Evolutionary conservation across 2,888 invertebrate genomes (phyloP), one percentile per base, ranked within the genome.

Genomic region (Melinaea menophilus): DNA sequence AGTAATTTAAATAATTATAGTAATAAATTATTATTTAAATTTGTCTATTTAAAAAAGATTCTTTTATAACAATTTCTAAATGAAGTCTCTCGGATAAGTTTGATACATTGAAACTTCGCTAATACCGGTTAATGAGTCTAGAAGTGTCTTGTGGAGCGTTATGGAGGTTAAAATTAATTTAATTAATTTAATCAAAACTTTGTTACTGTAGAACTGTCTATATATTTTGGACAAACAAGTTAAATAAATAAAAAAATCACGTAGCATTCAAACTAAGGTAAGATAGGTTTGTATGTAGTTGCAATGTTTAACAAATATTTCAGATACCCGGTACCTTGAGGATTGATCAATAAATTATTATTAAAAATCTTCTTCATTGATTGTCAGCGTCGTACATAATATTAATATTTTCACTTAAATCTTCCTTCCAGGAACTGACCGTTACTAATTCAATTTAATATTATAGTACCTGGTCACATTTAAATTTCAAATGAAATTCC

Each of bases 141-240:
- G n/a, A 22, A 22, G 22, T 22, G 22, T 22, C 22, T 22, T 22
- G 22, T n/a, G 48, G 13, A 48, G 13, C 13, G 48, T 48, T 22
- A 22, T 22, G 22, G 22, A 22, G 48, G 13, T 13, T 48, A n/a
- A 48, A 48, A 48, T 48, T 7, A 22, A 48, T 48, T 48, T n/a
- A n/a, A 48, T 48, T n/a, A 48, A n/a, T 46, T 46, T n/a, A 46
- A 46, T 46, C n/a, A 46, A n/a, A 48, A 48, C 48, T 48, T n/a
- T 48, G 13, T 48, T n/a, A 48, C 13, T 22, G 48, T 48, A 22
- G 22, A 22, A n/a, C n/a, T 48, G 12, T n/a, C n/a, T 48, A 22
- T 3, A n/a, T 9, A 48, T 48, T 48, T 22, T n/a, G 48, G 3
- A 48, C 48, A 48, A 7, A n/a, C 22, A 48, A 22, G 22, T 22